A percentile compares a stretch with the other conserved stretches of the same genome.
phyloP scores from a whole-genome alignment of 2,888 invertebrate species.

The Piscicola geometra region DNA sequence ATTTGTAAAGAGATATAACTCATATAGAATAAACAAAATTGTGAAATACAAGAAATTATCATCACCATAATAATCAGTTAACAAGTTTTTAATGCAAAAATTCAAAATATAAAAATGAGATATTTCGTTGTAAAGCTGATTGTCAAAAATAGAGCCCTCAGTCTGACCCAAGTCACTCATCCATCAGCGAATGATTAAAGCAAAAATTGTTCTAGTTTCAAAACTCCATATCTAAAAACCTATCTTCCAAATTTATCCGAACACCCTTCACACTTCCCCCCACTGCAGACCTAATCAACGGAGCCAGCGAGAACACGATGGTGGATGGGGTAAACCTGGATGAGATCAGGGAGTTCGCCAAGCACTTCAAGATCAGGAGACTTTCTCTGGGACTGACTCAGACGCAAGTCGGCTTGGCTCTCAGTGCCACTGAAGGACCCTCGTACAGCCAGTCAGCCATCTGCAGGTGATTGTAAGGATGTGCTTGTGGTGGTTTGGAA shows the following conservation, averaged over 20 bases:
- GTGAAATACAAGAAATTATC: no score
- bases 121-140: no score
- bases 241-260: neutral
- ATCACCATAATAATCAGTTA: no score
- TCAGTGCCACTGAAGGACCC: conserved; percentile 92
- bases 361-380: conserved; percentile 88
- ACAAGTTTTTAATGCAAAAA: no score
- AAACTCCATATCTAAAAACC: neutral
- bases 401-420: conserved; percentile 79
- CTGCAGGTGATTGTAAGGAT: conserved; percentile 73
- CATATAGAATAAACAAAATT: no score
- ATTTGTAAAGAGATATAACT: no score
- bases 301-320: conserved; percentile 85
- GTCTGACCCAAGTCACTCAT: no score
- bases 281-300: conserved; percentile 64
- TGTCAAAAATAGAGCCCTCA: neutral
- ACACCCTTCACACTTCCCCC: neutral
- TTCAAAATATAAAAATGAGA: no score
- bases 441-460: conserved; percentile 98
- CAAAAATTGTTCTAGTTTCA: no score
- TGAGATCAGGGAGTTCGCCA: conserved; percentile 96
- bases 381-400: conserved; percentile 89
- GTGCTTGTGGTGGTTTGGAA: neutral
- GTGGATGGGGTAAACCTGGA: conserved; percentile 94
- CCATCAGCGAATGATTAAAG: no score